Evolutionary conservation across 2,888 invertebrate genomes (phyloP).

Genomic region (Phengaris arion): DNA sequence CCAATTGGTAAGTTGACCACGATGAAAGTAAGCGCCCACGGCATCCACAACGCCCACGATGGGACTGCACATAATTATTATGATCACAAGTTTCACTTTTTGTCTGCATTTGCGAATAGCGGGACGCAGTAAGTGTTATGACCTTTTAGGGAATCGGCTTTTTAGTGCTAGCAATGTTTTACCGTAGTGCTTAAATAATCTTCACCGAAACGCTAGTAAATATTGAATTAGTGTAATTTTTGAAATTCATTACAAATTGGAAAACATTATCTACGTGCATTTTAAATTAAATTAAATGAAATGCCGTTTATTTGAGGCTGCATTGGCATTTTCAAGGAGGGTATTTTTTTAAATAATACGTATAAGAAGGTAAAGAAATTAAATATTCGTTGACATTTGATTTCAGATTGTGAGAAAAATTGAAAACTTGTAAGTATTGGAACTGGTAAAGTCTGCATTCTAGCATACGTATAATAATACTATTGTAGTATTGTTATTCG

Average conservation of each 20-base stretch:
- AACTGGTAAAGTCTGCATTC: too few relatives aligned
- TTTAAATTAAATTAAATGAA: too few relatives aligned
- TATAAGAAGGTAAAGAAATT: too few relatives aligned
- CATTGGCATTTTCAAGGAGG: too few relatives aligned
- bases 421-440: too few relatives aligned
- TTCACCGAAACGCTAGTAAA: not conserved
- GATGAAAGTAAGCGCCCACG: slow-evolving; percentile 46
- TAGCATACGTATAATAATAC: too few relatives aligned
- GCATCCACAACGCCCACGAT: slow-evolving; percentile 23
- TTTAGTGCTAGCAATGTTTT: slow-evolving; percentile 2
- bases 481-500: too few relatives aligned
- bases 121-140: slow-evolving; percentile 15
- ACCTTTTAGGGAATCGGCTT: slow-evolving; percentile 4
- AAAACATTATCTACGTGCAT: not conserved
- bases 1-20: slow-evolving; percentile 41
- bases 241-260: not conserved
- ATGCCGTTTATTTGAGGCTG: too few relatives aligned
- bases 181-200: not conserved
- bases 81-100: slow-evolving; percentile 56
- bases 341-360: too few relatives aligned
- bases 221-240: not conserved
- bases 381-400: too few relatives aligned
- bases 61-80: slow-evolving; percentile 40
- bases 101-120: slow-evolving; percentile 47
- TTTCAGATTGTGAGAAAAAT: too few relatives aligned